Conservation (phyloP, 2,888 invertebrate genomes). For the Oscheius sp. region DNA sequence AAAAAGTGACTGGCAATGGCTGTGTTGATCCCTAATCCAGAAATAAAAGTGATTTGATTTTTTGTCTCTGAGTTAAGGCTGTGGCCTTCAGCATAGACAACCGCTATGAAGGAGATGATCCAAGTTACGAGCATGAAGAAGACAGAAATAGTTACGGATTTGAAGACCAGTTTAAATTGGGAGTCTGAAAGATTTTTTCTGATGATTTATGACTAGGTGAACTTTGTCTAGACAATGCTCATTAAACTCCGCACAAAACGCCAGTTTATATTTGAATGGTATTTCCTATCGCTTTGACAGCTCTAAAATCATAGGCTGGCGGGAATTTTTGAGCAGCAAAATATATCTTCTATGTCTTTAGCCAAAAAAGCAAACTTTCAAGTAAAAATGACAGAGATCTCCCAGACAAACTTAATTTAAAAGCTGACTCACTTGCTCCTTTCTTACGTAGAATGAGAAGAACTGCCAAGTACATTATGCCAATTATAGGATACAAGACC, state of each 20-base stretch:
- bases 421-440: neutral
- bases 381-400: too few relatives aligned
- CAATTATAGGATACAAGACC: slow-evolving; percentile 5
- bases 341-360: too few relatives aligned
- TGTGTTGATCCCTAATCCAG: neutral
- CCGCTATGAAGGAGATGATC: neutral
- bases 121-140: neutral
- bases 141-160: neutral
- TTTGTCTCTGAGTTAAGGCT: too few relatives aligned
- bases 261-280: neutral
- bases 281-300: neutral
- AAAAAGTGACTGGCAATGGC: slow-evolving; percentile 15
- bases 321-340: too few relatives aligned
- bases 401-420: too few relatives aligned
- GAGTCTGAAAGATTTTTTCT: neutral
- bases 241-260: neutral
- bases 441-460: slow-evolving; percentile 1
- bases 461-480: neutral
- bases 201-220: neutral
- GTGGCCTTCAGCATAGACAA: neutral
- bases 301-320: too few relatives aligned
- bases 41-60: slow-evolving; percentile 1
- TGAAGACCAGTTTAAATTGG: neutral
- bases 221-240: neutral
- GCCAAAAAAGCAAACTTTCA: too few relatives aligned